Percentiles rank a stretch among this genome's conserved stretches.
These are phyloP conservation scores for Zosterops lateralis DNA, from an alignment of 2,113 vertebrate species.

Conservation along the genomic window DNA sequence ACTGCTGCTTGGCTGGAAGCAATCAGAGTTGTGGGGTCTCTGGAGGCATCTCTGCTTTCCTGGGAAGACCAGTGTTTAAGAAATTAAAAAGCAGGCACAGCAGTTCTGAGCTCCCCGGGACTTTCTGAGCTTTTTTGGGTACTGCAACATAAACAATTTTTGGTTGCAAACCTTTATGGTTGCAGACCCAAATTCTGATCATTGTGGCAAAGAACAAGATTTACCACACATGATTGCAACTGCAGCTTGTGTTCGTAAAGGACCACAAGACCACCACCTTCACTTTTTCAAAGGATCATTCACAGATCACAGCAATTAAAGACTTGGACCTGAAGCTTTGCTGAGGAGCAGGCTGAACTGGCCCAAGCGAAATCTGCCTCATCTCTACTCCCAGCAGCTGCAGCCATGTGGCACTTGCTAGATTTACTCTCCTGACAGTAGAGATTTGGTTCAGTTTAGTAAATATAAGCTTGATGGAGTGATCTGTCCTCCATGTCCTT, in stretches of 20 bases:
- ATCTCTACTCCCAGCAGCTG: background rate
- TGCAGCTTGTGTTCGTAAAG: background rate
- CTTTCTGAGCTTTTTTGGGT: background rate
- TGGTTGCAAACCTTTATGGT: background rate
- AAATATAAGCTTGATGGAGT: background rate
- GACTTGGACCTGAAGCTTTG: background rate
- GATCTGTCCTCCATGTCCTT: fast-evolving
- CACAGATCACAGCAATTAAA: background rate
- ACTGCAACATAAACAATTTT: background rate
- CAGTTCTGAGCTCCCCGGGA: background rate
- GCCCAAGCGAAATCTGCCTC: background rate
- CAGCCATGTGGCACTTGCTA: background rate
- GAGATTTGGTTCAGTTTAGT: background rate
- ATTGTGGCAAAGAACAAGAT: background rate
- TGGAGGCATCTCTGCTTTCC: slow-evolving; percentile 23
- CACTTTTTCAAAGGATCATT: background rate
- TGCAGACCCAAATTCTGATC: background rate
- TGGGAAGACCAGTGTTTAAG: background rate
- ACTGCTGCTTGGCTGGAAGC: slow-evolving; percentile 16
- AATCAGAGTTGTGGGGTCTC: background rate
- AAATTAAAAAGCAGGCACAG: background rate
- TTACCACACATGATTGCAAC: fast-evolving
- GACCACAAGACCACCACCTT: background rate
- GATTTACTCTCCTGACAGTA: background rate
- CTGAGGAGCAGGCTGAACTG: background rate